These are phyloP conservation scores for Bambusicola thoracicus DNA, from an alignment of 2,113 vertebrate species.

Conservation along the genomic window DNA sequence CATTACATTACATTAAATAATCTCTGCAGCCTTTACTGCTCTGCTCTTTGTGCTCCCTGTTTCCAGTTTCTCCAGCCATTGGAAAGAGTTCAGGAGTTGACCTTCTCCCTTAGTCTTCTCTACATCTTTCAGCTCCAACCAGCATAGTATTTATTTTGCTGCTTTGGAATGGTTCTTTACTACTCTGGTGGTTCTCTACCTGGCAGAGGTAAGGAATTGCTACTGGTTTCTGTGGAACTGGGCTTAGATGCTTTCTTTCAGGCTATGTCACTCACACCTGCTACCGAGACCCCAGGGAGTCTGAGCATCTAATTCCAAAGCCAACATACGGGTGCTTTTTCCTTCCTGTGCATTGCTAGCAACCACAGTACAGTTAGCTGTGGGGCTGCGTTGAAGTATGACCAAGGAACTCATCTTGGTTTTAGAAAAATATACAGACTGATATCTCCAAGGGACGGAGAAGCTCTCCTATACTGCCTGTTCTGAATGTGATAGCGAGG, in stretches of 20 bases:
- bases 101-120: neutral
- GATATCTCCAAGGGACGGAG: neutral
- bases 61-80: neutral
- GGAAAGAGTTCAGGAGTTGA: neutral
- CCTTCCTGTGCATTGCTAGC: neutral
- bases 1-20: neutral
- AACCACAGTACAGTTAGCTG: neutral
- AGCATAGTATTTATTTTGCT: neutral
- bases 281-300: neutral
- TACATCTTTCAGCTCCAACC: neutral
- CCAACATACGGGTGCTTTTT: neutral
- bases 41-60: neutral
- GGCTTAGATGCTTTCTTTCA: neutral
- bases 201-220: neutral
- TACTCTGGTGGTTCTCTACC: neutral
- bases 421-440: neutral
- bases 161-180: neutral
- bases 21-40: neutral
- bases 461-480: neutral
- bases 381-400: neutral
- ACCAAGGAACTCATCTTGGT: neutral
- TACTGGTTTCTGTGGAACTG: neutral
- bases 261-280: neutral
- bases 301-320: neutral
- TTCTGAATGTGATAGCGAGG: neutral